Percentiles rank a stretch among this genome's conserved stretches.
Conservation (phyloP, 2,113 vertebrate species). For the Toxotes chatareus region DNA sequence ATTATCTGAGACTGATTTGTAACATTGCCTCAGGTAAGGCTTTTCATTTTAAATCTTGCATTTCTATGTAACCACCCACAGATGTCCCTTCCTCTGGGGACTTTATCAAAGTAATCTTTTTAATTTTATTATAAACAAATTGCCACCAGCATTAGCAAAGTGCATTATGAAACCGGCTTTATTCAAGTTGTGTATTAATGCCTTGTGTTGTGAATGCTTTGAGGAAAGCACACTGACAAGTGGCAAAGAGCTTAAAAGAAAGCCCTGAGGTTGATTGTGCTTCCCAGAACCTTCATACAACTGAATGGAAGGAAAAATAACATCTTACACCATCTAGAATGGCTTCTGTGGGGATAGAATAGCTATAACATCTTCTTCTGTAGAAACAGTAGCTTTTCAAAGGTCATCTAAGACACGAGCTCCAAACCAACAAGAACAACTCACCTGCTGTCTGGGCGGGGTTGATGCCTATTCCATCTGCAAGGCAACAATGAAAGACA, state of each 20-base stretch:
- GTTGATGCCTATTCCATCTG: conserved; percentile 87
- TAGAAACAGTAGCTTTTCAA: neutral
- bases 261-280: neutral
- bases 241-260: conserved; percentile 22
- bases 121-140: conserved; percentile 23
- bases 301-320: neutral
- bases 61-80: conserved; percentile 16
- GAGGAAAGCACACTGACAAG: conserved; percentile 22
- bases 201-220: neutral
- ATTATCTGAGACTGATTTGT: neutral
- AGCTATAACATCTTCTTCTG: neutral
- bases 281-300: neutral
- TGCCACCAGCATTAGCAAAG: conserved; percentile 28
- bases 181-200: conserved; percentile 20
- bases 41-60: neutral
- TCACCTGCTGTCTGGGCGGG: conserved; percentile 86
- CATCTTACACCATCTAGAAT: neutral
- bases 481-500: conserved; percentile 24
- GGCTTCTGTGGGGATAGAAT: neutral
- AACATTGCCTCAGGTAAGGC: neutral
- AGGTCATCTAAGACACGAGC: neutral
- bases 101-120: conserved; percentile 21
- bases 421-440: conserved; percentile 32
- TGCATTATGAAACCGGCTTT: conserved; percentile 26
- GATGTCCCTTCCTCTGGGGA: neutral